Percentiles rank a stretch among this genome's conserved stretches.
Conservation (phyloP, 2,113 vertebrate genomes). For the Sturnira hondurensis region DNA sequence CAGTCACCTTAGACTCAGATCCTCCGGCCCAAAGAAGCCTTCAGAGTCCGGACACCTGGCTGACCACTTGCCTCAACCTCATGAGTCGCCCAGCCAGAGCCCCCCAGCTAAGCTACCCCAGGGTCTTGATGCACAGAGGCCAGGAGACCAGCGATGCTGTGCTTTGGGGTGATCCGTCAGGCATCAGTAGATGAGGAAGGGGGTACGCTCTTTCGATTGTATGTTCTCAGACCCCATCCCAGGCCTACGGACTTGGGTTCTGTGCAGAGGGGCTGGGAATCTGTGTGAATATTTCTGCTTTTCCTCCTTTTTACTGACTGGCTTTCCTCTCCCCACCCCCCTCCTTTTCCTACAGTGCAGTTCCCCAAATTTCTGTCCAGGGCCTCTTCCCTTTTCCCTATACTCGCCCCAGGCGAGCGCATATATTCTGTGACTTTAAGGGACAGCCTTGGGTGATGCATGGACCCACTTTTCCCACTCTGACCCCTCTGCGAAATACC, state of each 20-base stretch:
- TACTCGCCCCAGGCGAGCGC: neutral
- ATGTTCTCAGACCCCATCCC: neutral
- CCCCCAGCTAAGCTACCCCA: neutral
- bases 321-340: neutral
- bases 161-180: neutral
- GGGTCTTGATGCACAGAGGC: neutral
- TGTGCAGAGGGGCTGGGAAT: neutral
- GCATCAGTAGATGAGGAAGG: neutral
- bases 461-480: neutral
- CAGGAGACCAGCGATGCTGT: neutral
- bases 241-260: neutral
- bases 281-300: neutral
- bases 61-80: neutral
- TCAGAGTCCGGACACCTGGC: neutral
- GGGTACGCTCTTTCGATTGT: neutral
- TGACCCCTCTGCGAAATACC: neutral
- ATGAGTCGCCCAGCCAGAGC: neutral
- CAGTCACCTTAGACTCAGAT: neutral
- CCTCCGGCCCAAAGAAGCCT: neutral
- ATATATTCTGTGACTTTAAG: neutral
- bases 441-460: neutral
- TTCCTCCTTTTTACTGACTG: neutral
- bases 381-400: neutral
- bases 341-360: neutral
- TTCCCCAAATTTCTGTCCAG: neutral